Evolutionary conservation across 1,140 invertebrate species (phyloP).

Genomic region (Charaxes varanes): DNA sequence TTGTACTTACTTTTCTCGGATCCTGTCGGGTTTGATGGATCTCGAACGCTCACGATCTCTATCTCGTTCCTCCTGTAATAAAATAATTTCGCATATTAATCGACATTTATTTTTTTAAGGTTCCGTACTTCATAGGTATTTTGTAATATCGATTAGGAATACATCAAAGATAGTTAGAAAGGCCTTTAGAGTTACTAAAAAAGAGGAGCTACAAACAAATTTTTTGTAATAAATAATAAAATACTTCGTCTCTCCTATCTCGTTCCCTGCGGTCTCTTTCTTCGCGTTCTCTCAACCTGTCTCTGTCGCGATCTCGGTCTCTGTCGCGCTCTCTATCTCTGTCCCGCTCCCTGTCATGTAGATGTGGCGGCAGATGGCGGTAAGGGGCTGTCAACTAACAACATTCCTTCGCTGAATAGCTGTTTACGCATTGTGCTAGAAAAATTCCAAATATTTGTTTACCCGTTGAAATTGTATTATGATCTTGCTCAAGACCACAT

Average conservation of each 20-base stretch:
- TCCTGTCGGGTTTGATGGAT: constrained; percentile 65
- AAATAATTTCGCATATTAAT: constrained; percentile 5
- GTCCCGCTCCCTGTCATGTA: constrained; percentile 39
- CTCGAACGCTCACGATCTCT: constrained; percentile 63
- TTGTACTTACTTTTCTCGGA: constrained; percentile 62
- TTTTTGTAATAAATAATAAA: background rate
- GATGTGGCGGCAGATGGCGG: constrained; percentile 41
- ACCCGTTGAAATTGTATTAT: too few species aligned
- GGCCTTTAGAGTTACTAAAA: background rate
- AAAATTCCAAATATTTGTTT: too few species aligned
- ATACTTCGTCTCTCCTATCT: constrained; percentile 45
- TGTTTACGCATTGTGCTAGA: too few species aligned
- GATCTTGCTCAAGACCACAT: too few species aligned
- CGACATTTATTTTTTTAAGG: background rate
- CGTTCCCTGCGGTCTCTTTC: constrained; percentile 46
- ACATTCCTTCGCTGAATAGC: too few species aligned
- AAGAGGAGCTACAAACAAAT: too few species aligned
- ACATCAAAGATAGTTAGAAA: background rate
- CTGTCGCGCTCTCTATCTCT: constrained; percentile 38
- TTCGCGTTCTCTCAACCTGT: constrained; percentile 37
- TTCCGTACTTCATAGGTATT: background rate
- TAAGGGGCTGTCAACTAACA: too few species aligned
- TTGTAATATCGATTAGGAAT: background rate
- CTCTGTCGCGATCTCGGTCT: constrained; percentile 35
- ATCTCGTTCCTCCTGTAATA: constrained; percentile 55